Evolutionary conservation across 2,888 invertebrate species (phyloP).

Genomic region (Prosopocoilus inquinatus): DNA sequence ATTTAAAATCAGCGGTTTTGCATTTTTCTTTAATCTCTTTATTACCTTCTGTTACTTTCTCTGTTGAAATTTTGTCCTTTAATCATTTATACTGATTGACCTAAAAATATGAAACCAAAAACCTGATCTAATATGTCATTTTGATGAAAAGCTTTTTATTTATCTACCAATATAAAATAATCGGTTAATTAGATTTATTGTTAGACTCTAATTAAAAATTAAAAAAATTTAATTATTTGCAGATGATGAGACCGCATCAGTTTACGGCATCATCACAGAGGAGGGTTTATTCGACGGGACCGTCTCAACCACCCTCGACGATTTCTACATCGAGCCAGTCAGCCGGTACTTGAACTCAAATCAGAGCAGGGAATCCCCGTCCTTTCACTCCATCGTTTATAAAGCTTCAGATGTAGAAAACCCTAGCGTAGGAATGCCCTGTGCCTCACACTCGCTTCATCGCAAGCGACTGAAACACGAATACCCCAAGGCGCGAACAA

Average conservation of each 20-base stretch:
- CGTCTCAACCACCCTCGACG: conserved; percentile 72
- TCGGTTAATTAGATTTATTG: neutral
- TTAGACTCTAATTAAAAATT: neutral
- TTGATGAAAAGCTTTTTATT: too few relatives aligned
- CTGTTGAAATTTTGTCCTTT: too few relatives aligned
- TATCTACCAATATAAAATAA: too few relatives aligned
- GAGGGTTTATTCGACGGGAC: conserved; percentile 90
- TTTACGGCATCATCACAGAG: conserved; percentile 81
- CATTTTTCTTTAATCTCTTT: too few relatives aligned
- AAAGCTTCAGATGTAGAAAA: conserved; percentile 72
- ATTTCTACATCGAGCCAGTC: conserved; percentile 82
- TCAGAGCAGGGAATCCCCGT: conserved; percentile 49
- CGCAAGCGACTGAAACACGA: conserved; percentile 29
- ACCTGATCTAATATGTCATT: too few relatives aligned
- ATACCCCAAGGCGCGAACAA: conserved; percentile 48
- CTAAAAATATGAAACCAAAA: too few relatives aligned
- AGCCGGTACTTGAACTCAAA: conserved; percentile 60
- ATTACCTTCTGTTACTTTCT: too few relatives aligned
- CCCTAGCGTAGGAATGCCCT: conserved; percentile 43
- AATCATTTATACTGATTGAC: too few relatives aligned
- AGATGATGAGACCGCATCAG: conserved; percentile 80
- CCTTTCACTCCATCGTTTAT: conserved; percentile 83
- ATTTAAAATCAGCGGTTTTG: too few relatives aligned
- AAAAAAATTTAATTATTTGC: conserved; percentile 42
- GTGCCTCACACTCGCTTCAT: conserved; percentile 44